Percentiles rank a stretch among this genome's conserved stretches.
These are phyloP conservation scores for Rhinogobio ventralis DNA, from an alignment of 2,797 vertebrate species.

Conservation along the genomic window DNA sequence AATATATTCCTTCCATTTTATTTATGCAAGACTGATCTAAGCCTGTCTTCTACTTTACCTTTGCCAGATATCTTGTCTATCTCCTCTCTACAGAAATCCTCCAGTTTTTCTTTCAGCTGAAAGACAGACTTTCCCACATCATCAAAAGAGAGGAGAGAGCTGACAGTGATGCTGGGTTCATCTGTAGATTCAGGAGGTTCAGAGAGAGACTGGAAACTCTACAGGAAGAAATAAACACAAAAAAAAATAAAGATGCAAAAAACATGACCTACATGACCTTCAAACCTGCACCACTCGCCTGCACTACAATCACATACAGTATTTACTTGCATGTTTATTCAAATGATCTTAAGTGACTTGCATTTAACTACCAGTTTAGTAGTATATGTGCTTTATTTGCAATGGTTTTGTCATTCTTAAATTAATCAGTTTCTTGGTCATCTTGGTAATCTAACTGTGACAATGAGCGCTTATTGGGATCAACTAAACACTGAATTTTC, in stretches of 20 bases:
- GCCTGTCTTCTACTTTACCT: not conserved
- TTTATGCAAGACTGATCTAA: not conserved
- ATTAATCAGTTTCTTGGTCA: not conserved
- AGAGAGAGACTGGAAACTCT: constrained; percentile 15
- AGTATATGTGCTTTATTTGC: not conserved
- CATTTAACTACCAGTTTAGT: not conserved
- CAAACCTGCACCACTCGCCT: not conserved
- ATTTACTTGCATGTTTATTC: not conserved
- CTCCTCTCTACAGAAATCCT: not conserved
- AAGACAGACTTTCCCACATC: not conserved
- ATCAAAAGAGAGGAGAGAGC: not conserved
- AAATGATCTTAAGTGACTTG: too few species aligned
- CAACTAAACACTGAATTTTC: too few species aligned
- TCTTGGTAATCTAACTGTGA: not conserved
- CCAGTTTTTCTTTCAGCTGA: not conserved
- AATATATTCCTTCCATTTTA: too few species aligned
- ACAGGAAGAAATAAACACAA: not conserved
- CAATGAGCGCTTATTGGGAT: too few species aligned
- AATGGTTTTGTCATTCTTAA: not conserved
- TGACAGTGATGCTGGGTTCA: not conserved
- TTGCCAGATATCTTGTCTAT: not conserved
- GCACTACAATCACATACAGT: not conserved
- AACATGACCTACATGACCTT: not conserved
- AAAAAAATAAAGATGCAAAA: not conserved
- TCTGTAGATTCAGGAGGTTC: not conserved